Evolutionary conservation across 2,888 invertebrate species (phyloP).

Genomic region (Chrysodeixis includens): DNA sequence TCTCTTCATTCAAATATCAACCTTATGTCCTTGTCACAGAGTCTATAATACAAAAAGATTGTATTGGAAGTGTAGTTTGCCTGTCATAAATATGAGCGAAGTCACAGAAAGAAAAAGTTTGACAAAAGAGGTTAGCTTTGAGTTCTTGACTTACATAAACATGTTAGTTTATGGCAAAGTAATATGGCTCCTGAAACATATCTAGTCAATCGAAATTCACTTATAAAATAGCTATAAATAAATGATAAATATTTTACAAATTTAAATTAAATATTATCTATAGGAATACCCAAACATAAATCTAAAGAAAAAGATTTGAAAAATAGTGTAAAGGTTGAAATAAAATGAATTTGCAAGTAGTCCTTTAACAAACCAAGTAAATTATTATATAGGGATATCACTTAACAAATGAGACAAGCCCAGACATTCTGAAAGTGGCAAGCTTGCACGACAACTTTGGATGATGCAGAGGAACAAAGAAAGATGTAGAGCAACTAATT

Average conservation of each 20-base stretch:
- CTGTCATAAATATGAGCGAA: slow-evolving; percentile 45
- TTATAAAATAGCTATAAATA: slow-evolving; percentile 4
- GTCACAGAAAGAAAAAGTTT: slow-evolving; percentile 34
- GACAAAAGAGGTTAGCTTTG: slow-evolving; percentile 25
- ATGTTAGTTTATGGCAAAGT: slow-evolving; percentile 8
- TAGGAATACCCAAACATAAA: no score
- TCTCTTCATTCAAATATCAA: slow-evolving; percentile 8
- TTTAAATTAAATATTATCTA: no score
- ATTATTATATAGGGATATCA: neutral
- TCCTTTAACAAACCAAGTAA: no score
- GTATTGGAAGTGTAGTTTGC: slow-evolving; percentile 28
- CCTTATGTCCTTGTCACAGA: accelerated
- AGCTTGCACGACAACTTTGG: neutral
- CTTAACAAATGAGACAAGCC: neutral
- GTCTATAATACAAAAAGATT: slow-evolving; percentile 12
- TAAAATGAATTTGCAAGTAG: no score
- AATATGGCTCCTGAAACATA: neutral
- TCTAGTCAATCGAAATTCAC: neutral
- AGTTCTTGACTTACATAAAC: slow-evolving; percentile 16
- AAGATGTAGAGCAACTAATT: neutral
- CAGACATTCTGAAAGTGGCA: neutral
- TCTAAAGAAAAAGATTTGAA: no score
- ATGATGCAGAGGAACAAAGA: neutral
- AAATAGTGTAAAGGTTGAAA: no score
- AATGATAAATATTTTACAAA: no score